Evolutionary conservation across 2,888 invertebrate species (phyloP).

Genomic region (Tillus elongatus): DNA sequence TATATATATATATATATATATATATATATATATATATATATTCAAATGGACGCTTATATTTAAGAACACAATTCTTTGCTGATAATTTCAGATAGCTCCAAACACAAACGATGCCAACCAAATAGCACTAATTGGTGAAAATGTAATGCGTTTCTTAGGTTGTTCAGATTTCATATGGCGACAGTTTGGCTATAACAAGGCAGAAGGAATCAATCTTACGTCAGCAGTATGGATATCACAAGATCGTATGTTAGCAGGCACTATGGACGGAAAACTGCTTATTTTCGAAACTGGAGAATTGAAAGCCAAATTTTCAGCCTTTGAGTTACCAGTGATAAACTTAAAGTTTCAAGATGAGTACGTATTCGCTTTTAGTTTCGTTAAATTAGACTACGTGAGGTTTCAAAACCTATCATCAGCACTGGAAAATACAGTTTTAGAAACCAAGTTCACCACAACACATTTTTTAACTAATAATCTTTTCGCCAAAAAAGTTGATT

Average conservation of each 20-base stretch:
- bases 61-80: neutral
- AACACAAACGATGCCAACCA: slow-evolving; percentile 71
- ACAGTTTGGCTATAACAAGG: slow-evolving; percentile 76
- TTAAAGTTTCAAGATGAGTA: slow-evolving; percentile 54
- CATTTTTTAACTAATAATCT: too few species aligned
- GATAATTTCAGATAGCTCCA: slow-evolving; percentile 53
- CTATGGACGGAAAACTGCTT: slow-evolving; percentile 64
- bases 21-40: too few species aligned
- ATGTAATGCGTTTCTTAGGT: slow-evolving; percentile 65
- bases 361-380: too few species aligned
- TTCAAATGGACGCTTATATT: neutral
- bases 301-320: slow-evolving; percentile 55
- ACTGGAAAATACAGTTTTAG: too few species aligned
- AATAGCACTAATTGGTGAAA: slow-evolving; percentile 55
- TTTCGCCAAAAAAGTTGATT: too few species aligned
- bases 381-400: too few species aligned
- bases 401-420: too few species aligned
- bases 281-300: slow-evolving; percentile 80
- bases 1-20: too few species aligned
- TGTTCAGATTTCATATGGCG: slow-evolving; percentile 71
- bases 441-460: too few species aligned
- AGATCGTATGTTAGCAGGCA: slow-evolving; percentile 77
- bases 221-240: slow-evolving; percentile 74
- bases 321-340: slow-evolving; percentile 51
- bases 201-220: slow-evolving; percentile 64